Evolutionary conservation across 2,113 vertebrate species (phyloP).

Genomic region (Campylomormyrus tamandua): DNA sequence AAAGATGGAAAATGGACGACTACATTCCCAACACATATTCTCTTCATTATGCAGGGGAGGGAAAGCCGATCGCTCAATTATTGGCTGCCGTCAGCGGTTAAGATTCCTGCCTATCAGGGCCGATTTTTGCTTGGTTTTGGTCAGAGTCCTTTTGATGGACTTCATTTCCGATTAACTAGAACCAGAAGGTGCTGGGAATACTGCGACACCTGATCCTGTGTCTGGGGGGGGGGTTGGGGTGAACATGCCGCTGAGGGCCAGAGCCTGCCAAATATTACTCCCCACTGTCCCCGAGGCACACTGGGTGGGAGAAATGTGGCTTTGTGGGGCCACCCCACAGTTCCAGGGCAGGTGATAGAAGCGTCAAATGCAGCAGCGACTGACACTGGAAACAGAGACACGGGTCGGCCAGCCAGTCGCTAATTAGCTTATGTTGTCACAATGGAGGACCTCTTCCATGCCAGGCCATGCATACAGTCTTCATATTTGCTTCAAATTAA

Average conservation of each 20-base stretch:
- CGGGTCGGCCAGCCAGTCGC: not conserved
- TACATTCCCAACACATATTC: slow-evolving; percentile 73
- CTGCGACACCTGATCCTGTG: slow-evolving; percentile 69
- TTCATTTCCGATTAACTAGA: slow-evolving; percentile 68
- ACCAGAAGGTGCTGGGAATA: slow-evolving; percentile 74
- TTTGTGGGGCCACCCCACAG: not conserved
- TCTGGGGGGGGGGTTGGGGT: slow-evolving; percentile 44
- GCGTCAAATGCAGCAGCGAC: not conserved
- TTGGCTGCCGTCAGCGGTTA: slow-evolving; percentile 66
- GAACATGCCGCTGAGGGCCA: slow-evolving; percentile 36
- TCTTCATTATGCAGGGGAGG: slow-evolving; percentile 63
- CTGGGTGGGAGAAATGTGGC: not conserved
- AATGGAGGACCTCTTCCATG: not conserved
- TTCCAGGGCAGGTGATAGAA: not conserved
- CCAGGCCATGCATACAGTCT: not conserved
- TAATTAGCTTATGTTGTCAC: not conserved
- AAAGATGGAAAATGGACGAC: slow-evolving; percentile 53
- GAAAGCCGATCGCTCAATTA: slow-evolving; percentile 70
- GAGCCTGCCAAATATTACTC: slow-evolving; percentile 38
- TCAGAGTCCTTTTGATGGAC: slow-evolving; percentile 70
- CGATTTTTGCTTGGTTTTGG: slow-evolving; percentile 70
- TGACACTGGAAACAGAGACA: not conserved
- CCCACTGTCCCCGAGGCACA: not conserved
- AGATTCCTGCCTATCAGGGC: slow-evolving; percentile 76
- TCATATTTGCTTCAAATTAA: not conserved